Conservation (phyloP, 1,140 invertebrate genomes). For the Drosophila subpulchrella region DNA sequence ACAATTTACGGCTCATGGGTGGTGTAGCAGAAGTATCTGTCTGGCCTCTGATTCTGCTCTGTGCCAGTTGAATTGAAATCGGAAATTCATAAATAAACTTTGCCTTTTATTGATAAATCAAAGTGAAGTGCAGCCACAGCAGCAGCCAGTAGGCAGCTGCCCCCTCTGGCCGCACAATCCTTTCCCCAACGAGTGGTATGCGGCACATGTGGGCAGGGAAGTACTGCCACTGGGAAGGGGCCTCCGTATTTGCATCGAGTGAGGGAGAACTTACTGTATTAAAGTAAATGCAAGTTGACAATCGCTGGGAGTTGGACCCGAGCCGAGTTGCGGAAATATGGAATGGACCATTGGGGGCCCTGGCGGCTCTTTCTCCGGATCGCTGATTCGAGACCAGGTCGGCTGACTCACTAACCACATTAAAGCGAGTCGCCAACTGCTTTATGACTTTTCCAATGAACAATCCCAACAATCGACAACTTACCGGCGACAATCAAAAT, state of each 20-base stretch:
- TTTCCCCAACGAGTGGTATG: background rate
- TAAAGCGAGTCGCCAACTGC: slow-evolving; percentile 41
- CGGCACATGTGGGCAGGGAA: slow-evolving; percentile 38
- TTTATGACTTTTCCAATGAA: slow-evolving; percentile 65
- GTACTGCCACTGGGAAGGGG: background rate
- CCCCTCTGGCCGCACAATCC: background rate
- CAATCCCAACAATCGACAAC: slow-evolving; percentile 13
- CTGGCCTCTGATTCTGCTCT: slow-evolving; percentile 22
- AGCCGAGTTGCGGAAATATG: slow-evolving; percentile 7
- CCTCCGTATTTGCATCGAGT: slow-evolving; percentile 19
- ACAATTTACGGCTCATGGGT: slow-evolving; percentile 55
- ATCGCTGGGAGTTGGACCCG: slow-evolving; percentile 1
- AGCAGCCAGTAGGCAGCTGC: slow-evolving; percentile 36
- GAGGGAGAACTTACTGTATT: slow-evolving; percentile 6
- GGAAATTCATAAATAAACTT: slow-evolving; percentile 76
- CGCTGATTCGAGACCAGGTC: slow-evolving; percentile 1
- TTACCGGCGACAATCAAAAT: slow-evolving; percentile 54
- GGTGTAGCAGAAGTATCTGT: slow-evolving; percentile 20
- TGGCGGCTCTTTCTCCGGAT: slow-evolving; percentile 2
- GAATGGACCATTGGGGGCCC: background rate
- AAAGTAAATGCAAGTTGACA: slow-evolving; percentile 34
- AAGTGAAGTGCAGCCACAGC: slow-evolving; percentile 60
- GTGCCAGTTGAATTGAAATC: slow-evolving; percentile 56
- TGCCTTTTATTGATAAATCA: slow-evolving; percentile 75
- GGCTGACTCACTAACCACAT: slow-evolving; percentile 62